Conservation (phyloP, 2,888 invertebrate species). For the Apamea anceps region DNA sequence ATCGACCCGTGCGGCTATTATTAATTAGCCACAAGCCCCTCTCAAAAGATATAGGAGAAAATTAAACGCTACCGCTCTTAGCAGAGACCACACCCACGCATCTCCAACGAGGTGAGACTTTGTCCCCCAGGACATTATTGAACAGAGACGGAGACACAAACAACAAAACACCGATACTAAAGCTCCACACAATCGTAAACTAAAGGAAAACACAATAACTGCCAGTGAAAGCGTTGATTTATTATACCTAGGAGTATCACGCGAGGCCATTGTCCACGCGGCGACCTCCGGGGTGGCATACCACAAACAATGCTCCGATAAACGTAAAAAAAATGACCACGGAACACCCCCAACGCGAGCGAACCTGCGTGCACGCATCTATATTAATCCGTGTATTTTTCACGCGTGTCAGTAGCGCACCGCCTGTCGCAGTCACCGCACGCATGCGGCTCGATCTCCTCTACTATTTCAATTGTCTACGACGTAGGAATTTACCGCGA, state of each 20-base stretch:
- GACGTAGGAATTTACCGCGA: slow-evolving; percentile 79
- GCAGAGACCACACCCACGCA: slow-evolving; percentile 25
- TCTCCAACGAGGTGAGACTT: slow-evolving; percentile 63
- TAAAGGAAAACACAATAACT: slow-evolving; percentile 50
- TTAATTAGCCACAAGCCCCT: too few species aligned
- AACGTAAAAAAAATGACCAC: slow-evolving; percentile 51
- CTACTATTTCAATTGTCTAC: slow-evolving; percentile 81
- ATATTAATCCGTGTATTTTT: slow-evolving; percentile 66
- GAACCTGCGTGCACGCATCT: slow-evolving; percentile 56
- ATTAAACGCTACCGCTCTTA: slow-evolving; percentile 39
- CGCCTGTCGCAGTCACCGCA: slow-evolving; percentile 69
- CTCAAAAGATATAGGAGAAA: not conserved
- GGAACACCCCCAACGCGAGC: slow-evolving; percentile 62
- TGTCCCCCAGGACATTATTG: slow-evolving; percentile 66
- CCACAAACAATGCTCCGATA: slow-evolving; percentile 55
- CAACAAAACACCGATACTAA: slow-evolving; percentile 47
- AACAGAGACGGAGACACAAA: slow-evolving; percentile 55
- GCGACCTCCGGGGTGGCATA: slow-evolving; percentile 60
- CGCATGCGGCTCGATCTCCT: slow-evolving; percentile 85
- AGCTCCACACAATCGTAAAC: slow-evolving; percentile 52
- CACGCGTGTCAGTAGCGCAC: slow-evolving; percentile 76
- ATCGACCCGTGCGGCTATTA: too few species aligned
- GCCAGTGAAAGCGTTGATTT: slow-evolving; percentile 51
- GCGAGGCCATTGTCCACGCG: slow-evolving; percentile 72
- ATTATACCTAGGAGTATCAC: slow-evolving; percentile 66